Base-by-base conservation (phyloP, 1,140 invertebrate genomes). In the Sitobion miscanthi region DNA sequence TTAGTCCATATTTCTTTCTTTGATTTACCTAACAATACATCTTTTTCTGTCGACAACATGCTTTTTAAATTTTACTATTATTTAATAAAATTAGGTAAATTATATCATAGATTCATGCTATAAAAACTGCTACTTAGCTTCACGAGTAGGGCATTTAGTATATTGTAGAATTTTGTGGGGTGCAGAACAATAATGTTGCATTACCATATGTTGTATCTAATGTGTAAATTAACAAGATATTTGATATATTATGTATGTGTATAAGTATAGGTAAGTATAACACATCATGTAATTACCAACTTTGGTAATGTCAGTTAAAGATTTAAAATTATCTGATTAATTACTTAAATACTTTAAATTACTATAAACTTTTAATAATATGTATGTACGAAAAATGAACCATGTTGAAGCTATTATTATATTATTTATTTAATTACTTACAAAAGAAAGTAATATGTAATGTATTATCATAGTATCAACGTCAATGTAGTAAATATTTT, bases 351-450 rank as follows among this genome's bases (percentile, higher is more conserved):
- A 8, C 20, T 83, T 83, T 20, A 23, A 38, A 83, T 83, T 23
- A 42, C 35, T 38, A 0, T 38, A 7, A 83, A 21, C 42, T 42
- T 38, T 83, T 83, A 38, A 42, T 83, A 23, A 38, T 23, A 8
- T 42, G 17, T 83, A 83, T 38, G 7, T 23, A 38, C 23, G 17
- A 83, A 38, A 38, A 83, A 83, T 83, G 0, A 62, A 57, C 23
- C 54, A 23, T 57, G 7, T 23, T 57, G 25, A 23, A 62, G 25
- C 11, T 23, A 83, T 83, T 83, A 35, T 77, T 35, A n/a, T 35
- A n/a, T 35, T 77, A 9, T 82, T 91, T 47, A 42, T 42, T 57
- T 47, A 88, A 94, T 42, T 90, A 91, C 11, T 25, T 62, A 30
- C 4, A 30, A 30, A 62, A 62, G 25, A 30, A 62, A 62, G 23